These are phyloP conservation scores for Megaceryle torquata DNA, from an alignment of 2,113 vertebrate genomes.

Conservation along the genomic window DNA sequence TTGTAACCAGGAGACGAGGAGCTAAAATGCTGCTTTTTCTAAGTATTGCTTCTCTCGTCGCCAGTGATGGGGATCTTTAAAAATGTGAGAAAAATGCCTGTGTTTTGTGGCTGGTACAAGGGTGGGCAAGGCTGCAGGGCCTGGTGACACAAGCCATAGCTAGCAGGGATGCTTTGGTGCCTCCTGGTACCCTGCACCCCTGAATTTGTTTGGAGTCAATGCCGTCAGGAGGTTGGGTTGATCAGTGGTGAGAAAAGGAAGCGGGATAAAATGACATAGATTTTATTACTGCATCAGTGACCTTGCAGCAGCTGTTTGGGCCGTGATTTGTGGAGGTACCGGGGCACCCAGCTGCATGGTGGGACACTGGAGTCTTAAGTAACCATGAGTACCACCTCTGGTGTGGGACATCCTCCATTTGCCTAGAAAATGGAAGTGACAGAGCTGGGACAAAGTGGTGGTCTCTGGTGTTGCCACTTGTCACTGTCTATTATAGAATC, in stretches of 20 bases:
- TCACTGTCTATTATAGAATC: background rate
- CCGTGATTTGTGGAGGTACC: background rate
- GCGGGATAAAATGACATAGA: no score
- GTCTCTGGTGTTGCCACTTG: background rate
- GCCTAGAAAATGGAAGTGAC: background rate
- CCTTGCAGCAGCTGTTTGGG: background rate
- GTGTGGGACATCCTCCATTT: background rate
- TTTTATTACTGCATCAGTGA: background rate
- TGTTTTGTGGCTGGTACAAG: background rate
- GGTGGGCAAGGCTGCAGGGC: background rate
- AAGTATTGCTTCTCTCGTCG: background rate
- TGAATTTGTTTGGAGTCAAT: accelerated
- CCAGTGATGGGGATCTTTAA: accelerated
- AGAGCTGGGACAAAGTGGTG: background rate
- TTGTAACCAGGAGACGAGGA: accelerated
- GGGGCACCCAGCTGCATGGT: accelerated
- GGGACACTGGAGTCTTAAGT: accelerated
- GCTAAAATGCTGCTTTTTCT: background rate
- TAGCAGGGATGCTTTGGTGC: background rate
- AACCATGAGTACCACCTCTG: background rate
- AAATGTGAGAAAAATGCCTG: background rate
- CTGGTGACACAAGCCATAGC: accelerated
- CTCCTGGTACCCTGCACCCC: background rate
- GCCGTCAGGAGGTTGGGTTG: background rate
- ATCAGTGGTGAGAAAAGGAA: background rate